phyloP scores from a whole-genome alignment of 2,113 vertebrate species.

The Leuciscus idus region DNA sequence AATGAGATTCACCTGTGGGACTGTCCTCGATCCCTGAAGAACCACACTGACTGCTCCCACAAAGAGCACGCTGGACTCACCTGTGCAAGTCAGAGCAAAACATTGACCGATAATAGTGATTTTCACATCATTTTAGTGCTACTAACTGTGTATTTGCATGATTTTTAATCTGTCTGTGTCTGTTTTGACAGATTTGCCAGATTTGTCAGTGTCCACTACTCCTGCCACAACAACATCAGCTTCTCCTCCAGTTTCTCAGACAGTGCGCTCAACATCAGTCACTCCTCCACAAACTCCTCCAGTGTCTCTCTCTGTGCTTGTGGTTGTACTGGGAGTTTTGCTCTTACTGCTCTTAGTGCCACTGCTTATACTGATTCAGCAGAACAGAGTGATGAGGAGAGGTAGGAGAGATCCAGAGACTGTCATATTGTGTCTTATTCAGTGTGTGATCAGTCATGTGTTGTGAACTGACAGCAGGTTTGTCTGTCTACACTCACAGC shows the following conservation, averaged over 20 bases:
- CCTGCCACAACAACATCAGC: neutral
- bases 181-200: neutral
- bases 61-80: conserved; percentile 50
- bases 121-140: fast-evolving
- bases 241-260: neutral
- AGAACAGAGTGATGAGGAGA: conserved; percentile 27
- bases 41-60: conserved; percentile 34
- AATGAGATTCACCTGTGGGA: no score
- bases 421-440: neutral
- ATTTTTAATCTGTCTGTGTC: no score
- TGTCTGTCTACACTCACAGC: conserved; percentile 5
- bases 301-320: neutral
- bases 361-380: conserved; percentile 23
- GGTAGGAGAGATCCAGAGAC: conserved; percentile 32
- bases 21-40: no score
- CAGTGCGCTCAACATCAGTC: conserved; percentile 12
- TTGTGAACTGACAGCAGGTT: neutral
- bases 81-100: conserved; percentile 39
- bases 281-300: neutral
- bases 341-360: conserved; percentile 13
- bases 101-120: fast-evolving
- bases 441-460: conserved; percentile 25
- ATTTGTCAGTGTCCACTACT: neutral
- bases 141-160: no score
- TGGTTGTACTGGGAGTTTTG: conserved; percentile 7